These are phyloP conservation scores for Tupaia tana DNA, from an alignment of 2,113 vertebrate genomes.

Conservation along the genomic window DNA sequence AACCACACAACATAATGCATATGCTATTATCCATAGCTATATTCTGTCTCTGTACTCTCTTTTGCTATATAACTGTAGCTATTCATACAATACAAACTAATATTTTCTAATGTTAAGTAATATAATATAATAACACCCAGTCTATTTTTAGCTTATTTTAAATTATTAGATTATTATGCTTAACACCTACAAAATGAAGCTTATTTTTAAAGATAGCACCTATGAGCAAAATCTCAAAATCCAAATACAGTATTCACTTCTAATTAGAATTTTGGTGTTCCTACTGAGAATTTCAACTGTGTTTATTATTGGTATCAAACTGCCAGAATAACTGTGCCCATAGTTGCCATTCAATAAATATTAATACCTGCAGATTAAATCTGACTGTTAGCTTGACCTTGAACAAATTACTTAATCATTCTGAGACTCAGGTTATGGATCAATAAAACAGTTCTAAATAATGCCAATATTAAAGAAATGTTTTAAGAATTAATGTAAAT, in stretches of 20 bases:
- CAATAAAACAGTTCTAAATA: slow-evolving; percentile 32
- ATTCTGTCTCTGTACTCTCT: not conserved
- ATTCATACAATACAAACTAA: not conserved
- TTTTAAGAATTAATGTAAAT: slow-evolving; percentile 17
- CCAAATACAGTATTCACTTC: not conserved
- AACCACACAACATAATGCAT: not conserved
- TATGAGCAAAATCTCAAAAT: slow-evolving; percentile 19
- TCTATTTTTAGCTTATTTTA: not conserved
- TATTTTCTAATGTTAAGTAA: not conserved
- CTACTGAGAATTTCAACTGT: not conserved
- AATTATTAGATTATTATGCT: not conserved
- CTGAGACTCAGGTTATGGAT: not conserved
- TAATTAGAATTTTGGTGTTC: not conserved
- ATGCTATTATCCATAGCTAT: not conserved
- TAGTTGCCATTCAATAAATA: not conserved
- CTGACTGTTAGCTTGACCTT: not conserved
- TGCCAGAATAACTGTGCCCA: not conserved
- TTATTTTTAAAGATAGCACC: not conserved
- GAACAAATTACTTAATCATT: not conserved
- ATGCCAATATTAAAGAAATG: not conserved
- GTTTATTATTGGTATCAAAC: not conserved
- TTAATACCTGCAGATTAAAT: not conserved
- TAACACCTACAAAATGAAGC: not conserved
- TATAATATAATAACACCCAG: not conserved
- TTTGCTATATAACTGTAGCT: not conserved